These are phyloP conservation scores for Latrodectus hesperus DNA, from an alignment of 2,888 invertebrate species.

Conservation along the genomic window DNA sequence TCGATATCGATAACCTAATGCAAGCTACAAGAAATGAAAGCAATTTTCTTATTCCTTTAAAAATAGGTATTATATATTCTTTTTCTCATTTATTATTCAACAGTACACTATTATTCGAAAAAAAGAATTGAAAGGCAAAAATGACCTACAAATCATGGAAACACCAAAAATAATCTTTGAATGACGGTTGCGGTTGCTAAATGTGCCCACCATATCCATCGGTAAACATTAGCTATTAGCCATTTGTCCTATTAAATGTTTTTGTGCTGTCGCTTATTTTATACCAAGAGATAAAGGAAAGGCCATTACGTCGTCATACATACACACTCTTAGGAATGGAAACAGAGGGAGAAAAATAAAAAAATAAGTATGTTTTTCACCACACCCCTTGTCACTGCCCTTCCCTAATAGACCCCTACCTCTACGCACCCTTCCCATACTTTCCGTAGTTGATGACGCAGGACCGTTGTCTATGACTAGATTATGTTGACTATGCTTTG, in stretches of 20 bases:
- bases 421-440: not conserved
- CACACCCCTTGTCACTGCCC: conserved; percentile 32
- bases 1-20: too few relatives aligned
- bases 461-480: conserved; percentile 36
- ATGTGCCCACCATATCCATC: not conserved
- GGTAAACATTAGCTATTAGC: conserved; percentile 54
- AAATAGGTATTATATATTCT: too few relatives aligned
- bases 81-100: too few relatives aligned
- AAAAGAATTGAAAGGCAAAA: too few relatives aligned
- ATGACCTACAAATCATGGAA: too few relatives aligned
- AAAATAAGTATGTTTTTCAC: not conserved
- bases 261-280: conserved; percentile 48
- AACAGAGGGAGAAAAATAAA: not conserved
- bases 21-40: too few relatives aligned
- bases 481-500: conserved; percentile 36
- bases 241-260: conserved; percentile 40
- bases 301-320: conserved; percentile 34
- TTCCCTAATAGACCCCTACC: not conserved
- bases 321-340: not conserved
- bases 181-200: not conserved
- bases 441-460: conserved; percentile 50
- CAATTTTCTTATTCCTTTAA: too few relatives aligned
- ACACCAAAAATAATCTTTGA: conserved; percentile 1
- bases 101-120: too few relatives aligned
- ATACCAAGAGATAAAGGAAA: conserved; percentile 33